Percentiles rank a stretch among this genome's conserved stretches.
Evolutionary conservation across 2,113 vertebrate genomes (phyloP).

Genomic region (Pagrus major): DNA sequence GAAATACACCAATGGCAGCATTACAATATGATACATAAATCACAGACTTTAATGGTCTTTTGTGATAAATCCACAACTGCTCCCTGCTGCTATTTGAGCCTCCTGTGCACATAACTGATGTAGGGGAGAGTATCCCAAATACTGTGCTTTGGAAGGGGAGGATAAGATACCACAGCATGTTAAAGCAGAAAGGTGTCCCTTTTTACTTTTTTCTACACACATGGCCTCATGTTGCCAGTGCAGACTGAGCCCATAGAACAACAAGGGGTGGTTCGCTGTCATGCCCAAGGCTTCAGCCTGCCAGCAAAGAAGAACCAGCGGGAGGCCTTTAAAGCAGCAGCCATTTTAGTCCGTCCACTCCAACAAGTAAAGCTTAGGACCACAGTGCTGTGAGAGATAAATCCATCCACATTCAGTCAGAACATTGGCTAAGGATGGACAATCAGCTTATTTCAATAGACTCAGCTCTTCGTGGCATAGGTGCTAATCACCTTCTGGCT

Average conservation of each 20-base stretch:
- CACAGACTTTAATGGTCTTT: background rate
- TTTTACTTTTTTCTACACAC: constrained; percentile 34
- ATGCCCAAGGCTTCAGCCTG: constrained; percentile 35
- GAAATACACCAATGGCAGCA: background rate
- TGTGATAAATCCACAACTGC: background rate
- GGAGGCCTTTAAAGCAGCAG: background rate
- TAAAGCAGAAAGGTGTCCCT: constrained; percentile 14
- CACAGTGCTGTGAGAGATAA: constrained; percentile 7
- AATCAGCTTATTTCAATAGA: constrained; percentile 18
- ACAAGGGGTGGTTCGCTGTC: constrained; percentile 28
- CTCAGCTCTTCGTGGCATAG: constrained; percentile 22
- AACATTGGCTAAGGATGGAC: constrained; percentile 14
- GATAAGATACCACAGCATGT: background rate
- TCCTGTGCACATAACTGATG: background rate
- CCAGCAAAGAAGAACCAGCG: constrained; percentile 43
- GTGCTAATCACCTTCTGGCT: constrained; percentile 16
- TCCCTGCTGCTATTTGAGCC: background rate
- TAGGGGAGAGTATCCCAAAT: background rate
- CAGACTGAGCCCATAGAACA: constrained; percentile 38
- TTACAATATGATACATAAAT: constrained; percentile 8
- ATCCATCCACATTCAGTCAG: constrained; percentile 29
- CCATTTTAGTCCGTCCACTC: constrained; percentile 13
- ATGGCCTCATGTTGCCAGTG: constrained; percentile 28
- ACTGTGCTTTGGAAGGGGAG: background rate
- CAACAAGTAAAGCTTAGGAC: constrained; percentile 17